Base-by-base conservation (phyloP, 2,113 vertebrate genomes). In the Brachionichthys hirsutus region DNA sequence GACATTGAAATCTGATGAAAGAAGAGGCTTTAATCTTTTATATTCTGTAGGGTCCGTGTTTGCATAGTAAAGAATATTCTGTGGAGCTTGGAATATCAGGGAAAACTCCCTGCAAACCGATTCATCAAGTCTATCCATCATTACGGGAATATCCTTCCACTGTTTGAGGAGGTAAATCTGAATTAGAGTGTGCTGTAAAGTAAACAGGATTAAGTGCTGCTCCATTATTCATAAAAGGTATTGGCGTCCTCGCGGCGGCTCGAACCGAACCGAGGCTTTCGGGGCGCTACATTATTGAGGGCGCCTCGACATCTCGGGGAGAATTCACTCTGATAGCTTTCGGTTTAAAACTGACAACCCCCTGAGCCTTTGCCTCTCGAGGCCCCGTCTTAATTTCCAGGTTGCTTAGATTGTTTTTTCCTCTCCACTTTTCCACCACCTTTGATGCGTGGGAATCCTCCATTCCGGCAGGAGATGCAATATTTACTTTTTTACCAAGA, bases 191-290 rank as follows among this genome's bases (percentile, higher is more conserved):
- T 41, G 49, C 58, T 80, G 64, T 64, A 51, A 70, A 54, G 40
- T 38, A 47, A 24, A 59, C 7, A 0, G 66, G 46, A 42, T 62
- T 71, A 70, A 82, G 54, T 61, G 61, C 45, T 41, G 54, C 5
- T 82, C 38, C 65, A 77, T 84, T 76, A 80, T 83, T 78, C 69
- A 78, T 78, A 41, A 63, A n/a, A 54, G 61, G 13, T 46, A 52
- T 77, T 67, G 62, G 54, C 7, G 0, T 66, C 52, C n/a, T n/a
- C n/a, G n/a, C n/a, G 58, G 67, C 63, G 55, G 43, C 7, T 59
- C 22, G 24, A 30, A 30, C 24, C 4, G 24, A n/a, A 16, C 16
- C 1, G 30, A 82, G 46, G 73, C 54, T 22, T 62, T 73, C 45
- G 14, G 42, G 1, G 9, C 45, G 17, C 62, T 85, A n/a, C 77